These are phyloP conservation scores for Diglossa brunneiventris DNA, from an alignment of 2,113 vertebrate genomes.

Conservation along the genomic window DNA sequence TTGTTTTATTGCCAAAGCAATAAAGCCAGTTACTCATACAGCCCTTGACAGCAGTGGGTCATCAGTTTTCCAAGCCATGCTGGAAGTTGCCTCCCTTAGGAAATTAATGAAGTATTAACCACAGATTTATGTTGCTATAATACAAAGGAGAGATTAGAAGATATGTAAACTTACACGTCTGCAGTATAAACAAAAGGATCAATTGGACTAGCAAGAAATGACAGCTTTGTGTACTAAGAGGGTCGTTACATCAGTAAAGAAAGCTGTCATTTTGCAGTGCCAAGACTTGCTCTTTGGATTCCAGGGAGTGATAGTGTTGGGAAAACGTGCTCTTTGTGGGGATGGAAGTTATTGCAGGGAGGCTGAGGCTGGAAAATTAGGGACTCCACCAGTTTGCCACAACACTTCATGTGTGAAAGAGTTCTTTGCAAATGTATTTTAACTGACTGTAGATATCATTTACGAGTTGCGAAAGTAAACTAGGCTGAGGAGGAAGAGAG, in stretches of 20 bases:
- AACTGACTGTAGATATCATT: background rate
- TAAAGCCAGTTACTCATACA: constrained; percentile 11
- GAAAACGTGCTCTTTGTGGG: background rate
- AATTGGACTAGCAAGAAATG: constrained; percentile 15
- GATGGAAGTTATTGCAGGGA: background rate
- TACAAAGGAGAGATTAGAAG: constrained; percentile 44
- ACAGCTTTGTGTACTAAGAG: background rate
- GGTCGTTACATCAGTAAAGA: background rate
- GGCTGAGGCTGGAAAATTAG: background rate
- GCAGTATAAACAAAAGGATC: constrained; percentile 19
- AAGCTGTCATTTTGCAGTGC: background rate
- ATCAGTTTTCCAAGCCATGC: constrained; percentile 23
- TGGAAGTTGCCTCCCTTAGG: constrained; percentile 34
- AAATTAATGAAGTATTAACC: constrained; percentile 20
- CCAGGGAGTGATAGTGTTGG: background rate
- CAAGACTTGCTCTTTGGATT: background rate
- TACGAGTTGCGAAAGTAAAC: background rate
- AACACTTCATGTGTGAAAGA: background rate
- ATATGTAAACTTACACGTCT: constrained; percentile 1
- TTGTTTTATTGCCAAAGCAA: constrained; percentile 17
- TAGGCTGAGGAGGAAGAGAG: background rate
- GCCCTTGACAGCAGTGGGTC: background rate
- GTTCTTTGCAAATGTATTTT: background rate
- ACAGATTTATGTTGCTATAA: constrained; percentile 9
- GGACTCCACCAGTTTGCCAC: background rate